phyloP scores from a whole-genome alignment of 2,797 vertebrate species.

The Coluber constrictor region DNA sequence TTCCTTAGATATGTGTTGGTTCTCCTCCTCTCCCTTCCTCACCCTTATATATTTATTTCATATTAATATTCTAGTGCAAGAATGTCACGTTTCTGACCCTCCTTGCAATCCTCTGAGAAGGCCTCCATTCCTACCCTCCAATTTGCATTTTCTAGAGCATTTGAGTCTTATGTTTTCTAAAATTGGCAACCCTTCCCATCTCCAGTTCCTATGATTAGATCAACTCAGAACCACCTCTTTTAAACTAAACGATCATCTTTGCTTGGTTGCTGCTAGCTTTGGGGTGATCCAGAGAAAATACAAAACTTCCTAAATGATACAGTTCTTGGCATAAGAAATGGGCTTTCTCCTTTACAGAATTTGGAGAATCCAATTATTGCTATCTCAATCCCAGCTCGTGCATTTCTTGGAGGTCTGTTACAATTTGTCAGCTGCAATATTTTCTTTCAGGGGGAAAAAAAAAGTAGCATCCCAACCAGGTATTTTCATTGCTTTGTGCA shows the following conservation, averaged over 20 bases:
- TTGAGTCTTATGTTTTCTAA: not conserved
- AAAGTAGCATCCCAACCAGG: not conserved
- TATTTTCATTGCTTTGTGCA: not conserved
- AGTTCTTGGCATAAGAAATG: not conserved
- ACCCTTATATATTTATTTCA: not conserved
- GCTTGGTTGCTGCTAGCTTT: not conserved
- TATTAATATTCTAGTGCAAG: not conserved
- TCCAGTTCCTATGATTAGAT: not conserved
- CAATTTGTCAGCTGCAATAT: not conserved
- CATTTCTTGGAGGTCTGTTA: not conserved
- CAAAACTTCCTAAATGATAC: not conserved
- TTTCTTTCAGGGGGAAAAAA: not conserved
- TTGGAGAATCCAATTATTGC: not conserved
- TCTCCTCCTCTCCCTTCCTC: not conserved
- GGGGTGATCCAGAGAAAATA: not conserved
- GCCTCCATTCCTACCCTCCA: not conserved
- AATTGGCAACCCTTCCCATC: fast-evolving
- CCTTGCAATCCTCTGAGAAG: not conserved
- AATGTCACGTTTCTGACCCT: not conserved
- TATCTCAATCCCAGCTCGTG: not conserved
- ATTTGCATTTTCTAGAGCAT: not conserved
- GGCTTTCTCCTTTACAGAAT: not conserved
- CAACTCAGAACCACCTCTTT: not conserved
- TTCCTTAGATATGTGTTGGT: not conserved
- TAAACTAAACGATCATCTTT: not conserved